A percentile compares a stretch with the other conserved stretches of the same genome.
Evolutionary conservation across 2,113 vertebrate genomes (phyloP).

Genomic region (Carettochelys insculpta): DNA sequence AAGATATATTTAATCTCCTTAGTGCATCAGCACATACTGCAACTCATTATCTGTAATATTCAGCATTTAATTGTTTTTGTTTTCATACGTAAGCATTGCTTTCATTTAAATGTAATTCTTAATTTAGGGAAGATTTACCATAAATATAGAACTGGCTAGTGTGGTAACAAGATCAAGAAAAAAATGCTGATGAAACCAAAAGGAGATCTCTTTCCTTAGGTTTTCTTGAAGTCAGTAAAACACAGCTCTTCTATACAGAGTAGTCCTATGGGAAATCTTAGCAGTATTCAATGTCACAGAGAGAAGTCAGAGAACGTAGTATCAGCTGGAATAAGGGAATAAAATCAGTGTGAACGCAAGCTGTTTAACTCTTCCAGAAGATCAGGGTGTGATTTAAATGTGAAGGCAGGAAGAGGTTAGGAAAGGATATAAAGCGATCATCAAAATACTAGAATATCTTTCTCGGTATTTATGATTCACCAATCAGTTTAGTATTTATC

Average conservation of each 20-base stretch:
- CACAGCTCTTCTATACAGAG: not conserved
- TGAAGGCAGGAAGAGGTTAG: not conserved
- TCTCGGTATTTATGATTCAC: not conserved
- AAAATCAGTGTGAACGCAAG: not conserved
- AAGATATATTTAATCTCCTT: not conserved
- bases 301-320: not conserved
- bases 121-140: not conserved
- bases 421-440: not conserved
- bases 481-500: not conserved
- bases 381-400: not conserved
- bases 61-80: not conserved
- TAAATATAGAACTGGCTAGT: not conserved
- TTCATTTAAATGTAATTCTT: not conserved
- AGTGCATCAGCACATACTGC: rapidly evolving
- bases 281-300: not conserved
- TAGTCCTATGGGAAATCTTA: not conserved
- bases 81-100: not conserved
- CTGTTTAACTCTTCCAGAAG: not conserved
- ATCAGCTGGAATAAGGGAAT: too few species aligned
- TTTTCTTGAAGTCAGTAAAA: not conserved
- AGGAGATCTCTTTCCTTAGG: not conserved
- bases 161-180: not conserved
- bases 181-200: not conserved
- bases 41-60: not conserved
- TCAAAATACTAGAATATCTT: not conserved